Evolutionary conservation across 2,888 invertebrate species (phyloP).

Genomic region (Bruchidius siliquastri): DNA sequence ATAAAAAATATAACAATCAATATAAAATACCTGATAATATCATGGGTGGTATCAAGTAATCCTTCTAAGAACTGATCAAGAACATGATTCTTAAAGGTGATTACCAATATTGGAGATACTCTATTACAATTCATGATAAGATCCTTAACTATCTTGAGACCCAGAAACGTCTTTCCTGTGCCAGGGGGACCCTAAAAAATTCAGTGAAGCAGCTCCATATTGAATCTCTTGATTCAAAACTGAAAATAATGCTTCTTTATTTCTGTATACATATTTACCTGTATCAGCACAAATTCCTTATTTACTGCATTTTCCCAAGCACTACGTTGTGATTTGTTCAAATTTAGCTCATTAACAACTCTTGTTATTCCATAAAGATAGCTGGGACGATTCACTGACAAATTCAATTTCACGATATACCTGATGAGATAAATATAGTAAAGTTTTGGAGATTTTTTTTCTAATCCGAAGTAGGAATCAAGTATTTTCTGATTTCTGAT

Average conservation of each 20-base stretch:
- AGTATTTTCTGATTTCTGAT: no score
- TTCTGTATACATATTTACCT: no score
- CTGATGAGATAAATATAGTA: no score
- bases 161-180: constrained; percentile 80
- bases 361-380: constrained; percentile 3
- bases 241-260: no score
- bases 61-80: constrained; percentile 81
- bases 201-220: constrained; percentile 62
- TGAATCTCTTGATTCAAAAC: no score
- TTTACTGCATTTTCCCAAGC: constrained; percentile 67
- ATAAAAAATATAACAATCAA: no score
- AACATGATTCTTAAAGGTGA: constrained; percentile 84
- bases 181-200: constrained; percentile 87
- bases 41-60: constrained; percentile 54
- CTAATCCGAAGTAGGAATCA: no score
- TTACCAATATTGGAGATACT: constrained; percentile 63
- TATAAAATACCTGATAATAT: constrained; percentile 47
- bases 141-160: constrained; percentile 67
- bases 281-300: constrained; percentile 54
- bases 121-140: constrained; percentile 56
- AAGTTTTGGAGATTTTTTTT: no score
- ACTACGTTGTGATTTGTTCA: constrained; percentile 63
- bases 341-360: constrained; percentile 24
- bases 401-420: no score
- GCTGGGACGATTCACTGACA: no score